Evolutionary conservation across 2,888 invertebrate genomes (phyloP), one percentile per base, ranked within the genome.

Genomic region (Nycteola revayana): DNA sequence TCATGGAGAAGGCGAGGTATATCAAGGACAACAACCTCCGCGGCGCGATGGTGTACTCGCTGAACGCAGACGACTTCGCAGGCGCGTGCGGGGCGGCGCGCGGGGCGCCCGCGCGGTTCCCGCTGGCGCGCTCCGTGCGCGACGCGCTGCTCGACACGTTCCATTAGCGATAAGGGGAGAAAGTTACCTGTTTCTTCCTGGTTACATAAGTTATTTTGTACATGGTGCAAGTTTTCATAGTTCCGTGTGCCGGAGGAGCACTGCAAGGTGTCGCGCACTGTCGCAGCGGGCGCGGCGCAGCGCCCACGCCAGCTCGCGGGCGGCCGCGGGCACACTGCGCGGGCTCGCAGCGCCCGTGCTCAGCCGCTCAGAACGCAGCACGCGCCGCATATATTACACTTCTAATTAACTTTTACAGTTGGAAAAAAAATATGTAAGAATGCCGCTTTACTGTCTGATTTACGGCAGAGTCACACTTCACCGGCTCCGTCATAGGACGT

Each of bases 11-110:
- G 82, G 93, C 93, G 0, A 79, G 88, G 39, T 95, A 89, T 73
- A 91, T 94, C 1, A 90, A 90, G 60, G 80, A 89, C 4, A 86
- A 91, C 28, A 85, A 90, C 20, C 91, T 94, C 53, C 93, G 93
- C 28, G 97, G 97, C 18, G 94, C 93, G 3, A 96, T 96, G 96
- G 86, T 96, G 38, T 95, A 93, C 77, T 93, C 94, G 6, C 82
- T 97, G 10, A 96, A 96, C 66, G 90, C 92, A 1, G 97, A 97
- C 69, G 96, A 97, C 74, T 92, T 91, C 68, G 84, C 80, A 32
- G 91, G 91, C 2, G 67, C 74, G 9, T 95, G 95, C 21, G 21
- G 2, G 7, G 4, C 7, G 4, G 95, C 21, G 4, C n/a, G 4
- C 7, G 2, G 21, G 4, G 21, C 21, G 4, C 14, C 14, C 14